phyloP scores from a whole-genome alignment of 2,113 vertebrate species.

The Gasterosteus aculeatus region DNA sequence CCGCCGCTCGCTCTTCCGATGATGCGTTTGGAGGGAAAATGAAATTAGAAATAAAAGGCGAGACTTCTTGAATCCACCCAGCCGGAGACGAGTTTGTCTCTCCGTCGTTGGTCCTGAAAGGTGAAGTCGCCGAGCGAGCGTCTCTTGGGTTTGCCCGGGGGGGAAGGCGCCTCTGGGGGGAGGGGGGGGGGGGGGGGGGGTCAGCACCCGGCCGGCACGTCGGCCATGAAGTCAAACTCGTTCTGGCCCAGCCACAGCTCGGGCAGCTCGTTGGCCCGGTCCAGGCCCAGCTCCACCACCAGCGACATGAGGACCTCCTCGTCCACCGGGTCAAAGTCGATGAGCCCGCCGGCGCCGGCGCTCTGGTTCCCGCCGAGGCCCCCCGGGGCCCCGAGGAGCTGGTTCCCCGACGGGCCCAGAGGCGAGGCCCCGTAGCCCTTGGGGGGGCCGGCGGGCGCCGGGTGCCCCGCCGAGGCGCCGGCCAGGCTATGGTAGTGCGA shows the following conservation, averaged over 20 bases:
- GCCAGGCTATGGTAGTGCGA: constrained; percentile 83
- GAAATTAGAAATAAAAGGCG: no score
- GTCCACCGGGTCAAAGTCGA: constrained; percentile 85
- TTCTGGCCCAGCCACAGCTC: constrained; percentile 90
- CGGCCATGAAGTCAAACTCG: constrained; percentile 86
- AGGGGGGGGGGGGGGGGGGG: background rate
- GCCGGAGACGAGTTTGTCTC: no score
- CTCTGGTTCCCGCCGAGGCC: constrained; percentile 48
- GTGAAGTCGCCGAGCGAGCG: no score
- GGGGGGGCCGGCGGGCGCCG: constrained; percentile 36
- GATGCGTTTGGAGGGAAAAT: no score
- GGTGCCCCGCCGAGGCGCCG: constrained; percentile 25
- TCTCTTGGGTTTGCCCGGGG: no score
- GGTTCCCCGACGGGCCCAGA: constrained; percentile 35
- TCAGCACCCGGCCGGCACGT: constrained; percentile 82
- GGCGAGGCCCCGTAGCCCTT: constrained; percentile 57
- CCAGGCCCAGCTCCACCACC: constrained; percentile 87
- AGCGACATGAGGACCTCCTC: constrained; percentile 87
- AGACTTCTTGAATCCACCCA: no score
- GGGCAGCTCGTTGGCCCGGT: constrained; percentile 85
- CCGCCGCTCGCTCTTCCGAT: no score
- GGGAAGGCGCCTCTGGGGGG: no score
- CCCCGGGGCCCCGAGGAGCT: constrained; percentile 61
- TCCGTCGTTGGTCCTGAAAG: no score
- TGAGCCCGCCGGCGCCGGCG: constrained; percentile 64